These are phyloP conservation scores for Hydrotaea diabolus DNA, from an alignment of 2,888 invertebrate genomes.

Conservation along the genomic window DNA sequence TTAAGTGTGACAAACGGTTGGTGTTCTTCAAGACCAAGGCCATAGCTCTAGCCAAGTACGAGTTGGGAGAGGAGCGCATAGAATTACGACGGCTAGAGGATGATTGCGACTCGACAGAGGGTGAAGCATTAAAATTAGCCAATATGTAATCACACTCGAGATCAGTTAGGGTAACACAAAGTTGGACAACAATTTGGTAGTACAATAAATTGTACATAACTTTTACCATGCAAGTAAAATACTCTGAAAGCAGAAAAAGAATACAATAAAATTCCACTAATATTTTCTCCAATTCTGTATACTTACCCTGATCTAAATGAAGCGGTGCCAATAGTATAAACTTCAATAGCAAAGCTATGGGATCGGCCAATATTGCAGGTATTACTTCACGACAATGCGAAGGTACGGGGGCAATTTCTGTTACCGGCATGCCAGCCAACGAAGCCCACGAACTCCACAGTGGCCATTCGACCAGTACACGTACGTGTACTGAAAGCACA, in stretches of 20 bases:
- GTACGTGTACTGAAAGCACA: slow-evolving; percentile 92
- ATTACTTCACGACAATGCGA: slow-evolving; percentile 82
- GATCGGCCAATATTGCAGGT: slow-evolving; percentile 93
- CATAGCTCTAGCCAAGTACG: slow-evolving; percentile 79
- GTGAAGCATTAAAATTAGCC: slow-evolving; percentile 71
- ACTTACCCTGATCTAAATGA: slow-evolving; percentile 91
- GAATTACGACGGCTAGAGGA: slow-evolving; percentile 69
- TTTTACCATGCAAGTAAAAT: slow-evolving; percentile 93
- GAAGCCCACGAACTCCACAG: slow-evolving; percentile 82
- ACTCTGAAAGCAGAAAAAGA: slow-evolving; percentile 83
- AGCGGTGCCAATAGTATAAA: slow-evolving; percentile 92
- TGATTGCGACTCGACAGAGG: slow-evolving; percentile 54
- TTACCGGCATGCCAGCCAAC: slow-evolving; percentile 78
- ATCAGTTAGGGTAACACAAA: slow-evolving; percentile 86
- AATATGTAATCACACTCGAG: slow-evolving; percentile 84
- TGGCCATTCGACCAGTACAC: slow-evolving; percentile 85
- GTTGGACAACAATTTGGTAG: slow-evolving; percentile 92
- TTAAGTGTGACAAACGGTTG: slow-evolving; percentile 76
- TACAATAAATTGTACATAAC: slow-evolving; percentile 93
- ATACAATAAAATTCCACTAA: not conserved
- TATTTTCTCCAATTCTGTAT: too few species aligned
- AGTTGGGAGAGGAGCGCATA: slow-evolving; percentile 62
- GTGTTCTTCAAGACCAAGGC: slow-evolving; percentile 78
- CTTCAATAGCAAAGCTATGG: slow-evolving; percentile 91
- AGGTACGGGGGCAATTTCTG: slow-evolving; percentile 77